Evolutionary conservation across 2,888 invertebrate species (phyloP).

Genomic region (Sthenelais limicola): DNA sequence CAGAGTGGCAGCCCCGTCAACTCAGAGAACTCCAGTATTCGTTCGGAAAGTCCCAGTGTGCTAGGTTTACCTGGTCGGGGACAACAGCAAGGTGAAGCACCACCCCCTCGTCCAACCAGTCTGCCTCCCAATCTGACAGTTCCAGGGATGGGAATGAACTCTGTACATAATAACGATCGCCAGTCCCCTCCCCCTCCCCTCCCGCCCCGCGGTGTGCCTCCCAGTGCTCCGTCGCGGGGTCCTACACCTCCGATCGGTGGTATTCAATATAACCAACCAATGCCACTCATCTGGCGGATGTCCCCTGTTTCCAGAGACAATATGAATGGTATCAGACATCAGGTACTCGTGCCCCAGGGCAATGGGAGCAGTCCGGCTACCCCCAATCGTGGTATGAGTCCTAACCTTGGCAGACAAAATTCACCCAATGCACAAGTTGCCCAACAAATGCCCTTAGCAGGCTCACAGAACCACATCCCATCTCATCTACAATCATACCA

Average conservation of each 20-base stretch:
- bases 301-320: constrained; percentile 79
- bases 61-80: constrained; percentile 59
- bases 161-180: constrained; percentile 12
- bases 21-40: constrained; percentile 46
- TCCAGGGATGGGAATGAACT: background rate
- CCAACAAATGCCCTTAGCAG: constrained; percentile 81
- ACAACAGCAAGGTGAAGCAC: background rate
- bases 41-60: constrained; percentile 89
- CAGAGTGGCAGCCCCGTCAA: constrained; percentile 82
- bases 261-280: background rate
- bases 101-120: constrained; percentile 59
- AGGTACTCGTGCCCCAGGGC: background rate
- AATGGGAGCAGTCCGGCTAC: constrained; percentile 54
- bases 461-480: constrained; percentile 15
- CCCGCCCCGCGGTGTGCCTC: constrained; percentile 75
- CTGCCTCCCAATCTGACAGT: constrained; percentile 33
- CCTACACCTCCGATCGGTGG: constrained; percentile 71
- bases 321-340: constrained; percentile 71
- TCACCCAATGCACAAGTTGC: constrained; percentile 68
- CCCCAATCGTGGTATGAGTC: constrained; percentile 75
- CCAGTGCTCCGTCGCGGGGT: constrained; percentile 46
- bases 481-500: constrained; percentile 4
- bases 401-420: constrained; percentile 19
- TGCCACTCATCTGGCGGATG: constrained; percentile 80
- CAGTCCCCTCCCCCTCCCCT: constrained; percentile 57